Conservation (phyloP, 35 echinoderm and acorn worm species). For the Lytechinus pictus region DNA sequence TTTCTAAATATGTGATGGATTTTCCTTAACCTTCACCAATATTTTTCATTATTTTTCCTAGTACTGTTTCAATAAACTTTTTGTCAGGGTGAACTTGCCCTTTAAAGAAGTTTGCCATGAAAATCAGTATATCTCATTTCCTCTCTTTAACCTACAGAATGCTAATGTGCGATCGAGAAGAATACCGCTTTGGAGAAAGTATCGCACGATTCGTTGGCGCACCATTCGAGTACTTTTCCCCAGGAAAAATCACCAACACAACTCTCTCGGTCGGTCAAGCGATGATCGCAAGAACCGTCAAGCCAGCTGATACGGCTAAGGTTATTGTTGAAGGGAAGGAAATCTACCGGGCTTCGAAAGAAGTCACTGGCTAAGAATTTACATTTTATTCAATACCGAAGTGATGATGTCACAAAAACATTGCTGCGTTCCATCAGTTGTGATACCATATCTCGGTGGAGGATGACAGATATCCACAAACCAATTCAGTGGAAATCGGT, state of each 20-base stretch:
- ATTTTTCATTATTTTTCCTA: too few relatives aligned
- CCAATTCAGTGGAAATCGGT: too few relatives aligned
- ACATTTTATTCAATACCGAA: not conserved
- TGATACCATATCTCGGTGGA: too few relatives aligned
- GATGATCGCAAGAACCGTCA: constrained; percentile 57
- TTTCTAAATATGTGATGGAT: too few relatives aligned
- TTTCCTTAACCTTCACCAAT: too few relatives aligned
- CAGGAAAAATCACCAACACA: constrained; percentile 55
- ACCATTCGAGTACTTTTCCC: constrained; percentile 70
- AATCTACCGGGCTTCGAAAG: not conserved
- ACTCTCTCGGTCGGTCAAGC: constrained; percentile 75
- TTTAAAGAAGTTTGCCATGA: too few relatives aligned
- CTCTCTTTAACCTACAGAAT: constrained; percentile 1
- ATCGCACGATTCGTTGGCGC: constrained; percentile 20
- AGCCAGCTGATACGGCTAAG: not conserved
- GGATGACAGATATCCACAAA: too few relatives aligned
- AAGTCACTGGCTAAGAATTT: not conserved
- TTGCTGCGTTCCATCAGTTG: too few relatives aligned
- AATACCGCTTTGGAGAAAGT: constrained; percentile 65
- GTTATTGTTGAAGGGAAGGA: not conserved
- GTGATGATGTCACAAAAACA: too few relatives aligned
- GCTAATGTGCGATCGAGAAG: constrained; percentile 76
- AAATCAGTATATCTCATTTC: too few relatives aligned
- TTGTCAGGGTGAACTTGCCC: too few relatives aligned
- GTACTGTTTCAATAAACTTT: too few relatives aligned